Evolutionary conservation across 1,140 invertebrate genomes (phyloP).

Genomic region (Drosophila mayri): DNA sequence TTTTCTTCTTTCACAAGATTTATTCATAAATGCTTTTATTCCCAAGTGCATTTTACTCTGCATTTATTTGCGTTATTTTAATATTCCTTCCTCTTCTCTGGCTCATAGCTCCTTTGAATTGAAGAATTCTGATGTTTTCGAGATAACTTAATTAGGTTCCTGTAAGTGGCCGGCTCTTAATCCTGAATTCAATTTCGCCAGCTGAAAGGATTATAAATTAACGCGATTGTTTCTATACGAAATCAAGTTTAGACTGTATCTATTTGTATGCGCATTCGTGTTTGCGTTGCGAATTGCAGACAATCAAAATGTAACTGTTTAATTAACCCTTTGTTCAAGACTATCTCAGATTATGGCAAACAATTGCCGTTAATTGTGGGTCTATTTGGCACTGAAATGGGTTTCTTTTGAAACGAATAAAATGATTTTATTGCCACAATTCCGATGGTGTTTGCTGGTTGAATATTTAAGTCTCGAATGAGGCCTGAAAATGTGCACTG

Average conservation of each 20-base stretch:
- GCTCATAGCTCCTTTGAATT: not conserved
- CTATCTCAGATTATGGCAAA: slow-evolving; percentile 43
- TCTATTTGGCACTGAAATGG: slow-evolving; percentile 33
- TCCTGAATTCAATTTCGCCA: slow-evolving; percentile 29
- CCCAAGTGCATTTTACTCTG: slow-evolving; percentile 9
- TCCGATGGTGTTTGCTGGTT: slow-evolving; percentile 45
- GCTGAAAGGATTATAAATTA: slow-evolving; percentile 45
- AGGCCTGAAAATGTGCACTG: slow-evolving; percentile 24
- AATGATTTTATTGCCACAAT: slow-evolving; percentile 21
- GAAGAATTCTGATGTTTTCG: slow-evolving; percentile 6
- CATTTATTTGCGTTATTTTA: not conserved
- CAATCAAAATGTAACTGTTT: slow-evolving; percentile 45
- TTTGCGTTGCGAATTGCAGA: slow-evolving; percentile 17
- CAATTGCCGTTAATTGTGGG: slow-evolving; percentile 61
- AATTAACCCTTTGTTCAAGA: slow-evolving; percentile 66
- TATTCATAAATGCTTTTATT: slow-evolving; percentile 5
- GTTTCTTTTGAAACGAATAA: slow-evolving; percentile 16
- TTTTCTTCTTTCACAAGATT: not conserved
- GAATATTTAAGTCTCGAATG: slow-evolving; percentile 63
- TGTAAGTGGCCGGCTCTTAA: slow-evolving; percentile 17
- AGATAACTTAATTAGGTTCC: slow-evolving; percentile 20
- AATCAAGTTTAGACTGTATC: not conserved
- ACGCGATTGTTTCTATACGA: slow-evolving; percentile 38
- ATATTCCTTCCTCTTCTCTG: not conserved
- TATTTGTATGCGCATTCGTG: not conserved